A percentile compares a stretch with the other conserved stretches of the same genome.
Conservation (phyloP, 2,797 vertebrate genomes). For the Lophotriccus pileatus region DNA sequence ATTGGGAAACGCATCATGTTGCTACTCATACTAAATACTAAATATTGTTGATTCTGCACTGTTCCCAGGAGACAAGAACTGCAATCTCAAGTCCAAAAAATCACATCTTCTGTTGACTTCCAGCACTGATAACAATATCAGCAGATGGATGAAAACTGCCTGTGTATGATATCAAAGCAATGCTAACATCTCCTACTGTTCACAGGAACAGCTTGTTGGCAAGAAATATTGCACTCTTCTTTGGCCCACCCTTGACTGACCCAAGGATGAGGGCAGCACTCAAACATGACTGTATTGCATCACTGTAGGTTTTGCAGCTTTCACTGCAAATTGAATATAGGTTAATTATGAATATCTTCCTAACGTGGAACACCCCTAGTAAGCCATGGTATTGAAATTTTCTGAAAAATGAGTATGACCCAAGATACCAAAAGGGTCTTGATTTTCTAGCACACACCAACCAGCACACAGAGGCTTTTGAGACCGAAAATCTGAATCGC, state of each 20-base stretch:
- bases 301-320: neutral
- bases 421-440: neutral
- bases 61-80: neutral
- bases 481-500: neutral
- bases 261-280: neutral
- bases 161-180: neutral
- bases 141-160: neutral
- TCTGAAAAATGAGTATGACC: neutral
- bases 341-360: neutral
- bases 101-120: neutral
- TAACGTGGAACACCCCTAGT: neutral
- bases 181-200: neutral
- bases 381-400: neutral
- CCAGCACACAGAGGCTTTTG: neutral
- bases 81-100: neutral
- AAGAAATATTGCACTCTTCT: neutral
- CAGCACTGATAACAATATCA: neutral
- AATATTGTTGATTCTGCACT: neutral
- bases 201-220: neutral
- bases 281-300: neutral
- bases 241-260: neutral
- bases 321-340: neutral
- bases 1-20: neutral
- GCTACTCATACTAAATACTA: neutral
- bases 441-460: neutral